Evolutionary conservation across 2,113 vertebrate species (phyloP).

Genomic region (Puffinus mauretanicus): DNA sequence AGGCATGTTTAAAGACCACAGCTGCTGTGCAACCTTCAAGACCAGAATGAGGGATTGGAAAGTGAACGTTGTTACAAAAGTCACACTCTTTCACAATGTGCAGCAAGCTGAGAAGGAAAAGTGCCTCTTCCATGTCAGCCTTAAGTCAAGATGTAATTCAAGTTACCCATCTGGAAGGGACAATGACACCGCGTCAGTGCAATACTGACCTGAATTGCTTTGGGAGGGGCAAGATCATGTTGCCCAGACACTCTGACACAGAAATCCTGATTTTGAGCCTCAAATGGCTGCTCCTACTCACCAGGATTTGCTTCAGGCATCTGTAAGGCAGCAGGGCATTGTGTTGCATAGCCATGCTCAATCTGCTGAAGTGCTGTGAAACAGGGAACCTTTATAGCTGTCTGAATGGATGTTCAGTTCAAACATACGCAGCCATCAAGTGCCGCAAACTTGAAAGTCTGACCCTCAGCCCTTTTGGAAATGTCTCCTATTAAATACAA

Average conservation of each 20-base stretch:
- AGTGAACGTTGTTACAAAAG: neutral
- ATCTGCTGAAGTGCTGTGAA: neutral
- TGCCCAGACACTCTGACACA: neutral
- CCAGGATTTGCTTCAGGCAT: neutral
- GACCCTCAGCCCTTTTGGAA: constrained; percentile 44
- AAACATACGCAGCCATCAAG: neutral
- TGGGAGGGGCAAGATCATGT: neutral
- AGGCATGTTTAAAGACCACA: neutral
- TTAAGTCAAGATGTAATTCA: neutral
- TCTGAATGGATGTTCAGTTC: neutral
- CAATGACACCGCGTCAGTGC: neutral
- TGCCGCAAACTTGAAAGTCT: constrained; percentile 23
- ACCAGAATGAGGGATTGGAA: neutral
- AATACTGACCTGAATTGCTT: neutral
- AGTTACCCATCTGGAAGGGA: neutral
- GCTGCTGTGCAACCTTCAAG: neutral
- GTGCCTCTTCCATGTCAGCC: neutral
- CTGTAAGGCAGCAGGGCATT: neutral
- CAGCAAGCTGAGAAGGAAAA: neutral
- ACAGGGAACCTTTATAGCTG: neutral
- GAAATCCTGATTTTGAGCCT: neutral
- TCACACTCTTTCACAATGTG: neutral
- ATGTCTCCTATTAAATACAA: constrained; percentile 34
- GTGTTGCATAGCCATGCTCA: neutral
- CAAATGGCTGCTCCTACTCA: neutral